A percentile compares a stretch with the other conserved stretches of the same genome.
Evolutionary conservation across 2,113 vertebrate species (phyloP).

Genomic region (Collichthys lucidus): DNA sequence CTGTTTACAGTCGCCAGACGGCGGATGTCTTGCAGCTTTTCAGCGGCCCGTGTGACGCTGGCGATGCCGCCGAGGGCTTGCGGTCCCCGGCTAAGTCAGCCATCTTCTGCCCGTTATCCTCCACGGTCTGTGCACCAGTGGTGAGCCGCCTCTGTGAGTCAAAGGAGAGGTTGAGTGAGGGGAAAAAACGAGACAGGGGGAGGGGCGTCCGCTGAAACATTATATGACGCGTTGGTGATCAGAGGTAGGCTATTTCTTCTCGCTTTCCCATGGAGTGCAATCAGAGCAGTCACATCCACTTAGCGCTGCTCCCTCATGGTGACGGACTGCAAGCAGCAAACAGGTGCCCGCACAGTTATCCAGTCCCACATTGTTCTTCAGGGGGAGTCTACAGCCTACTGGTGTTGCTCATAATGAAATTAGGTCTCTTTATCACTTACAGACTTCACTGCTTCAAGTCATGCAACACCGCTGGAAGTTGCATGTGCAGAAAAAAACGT

Average conservation of each 20-base stretch:
- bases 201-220: conserved; percentile 87
- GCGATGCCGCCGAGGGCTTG: conserved; percentile 85
- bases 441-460: not conserved
- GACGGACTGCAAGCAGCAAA: conserved; percentile 59
- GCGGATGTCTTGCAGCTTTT: conserved; percentile 82
- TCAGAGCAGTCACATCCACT: conserved; percentile 73
- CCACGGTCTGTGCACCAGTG: conserved; percentile 82
- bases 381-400: not conserved
- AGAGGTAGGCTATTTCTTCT: conserved; percentile 83
- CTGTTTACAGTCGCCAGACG: conserved; percentile 84
- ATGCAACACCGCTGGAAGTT: not conserved
- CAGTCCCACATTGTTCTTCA: conserved; percentile 15
- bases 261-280: conserved; percentile 78
- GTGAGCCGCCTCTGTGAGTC: conserved; percentile 86
- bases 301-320: conserved; percentile 45
- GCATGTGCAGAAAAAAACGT: not conserved
- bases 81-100: conserved; percentile 88
- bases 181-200: conserved; percentile 84
- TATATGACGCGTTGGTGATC: conserved; percentile 86
- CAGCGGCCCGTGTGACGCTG: conserved; percentile 80
- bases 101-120: conserved; percentile 90
- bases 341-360: conserved; percentile 67
- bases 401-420: not conserved
- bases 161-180: conserved; percentile 86
- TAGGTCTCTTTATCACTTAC: not conserved